Base-by-base conservation (phyloP, 2,888 invertebrate species). In the Ormyrus nitidulus region DNA sequence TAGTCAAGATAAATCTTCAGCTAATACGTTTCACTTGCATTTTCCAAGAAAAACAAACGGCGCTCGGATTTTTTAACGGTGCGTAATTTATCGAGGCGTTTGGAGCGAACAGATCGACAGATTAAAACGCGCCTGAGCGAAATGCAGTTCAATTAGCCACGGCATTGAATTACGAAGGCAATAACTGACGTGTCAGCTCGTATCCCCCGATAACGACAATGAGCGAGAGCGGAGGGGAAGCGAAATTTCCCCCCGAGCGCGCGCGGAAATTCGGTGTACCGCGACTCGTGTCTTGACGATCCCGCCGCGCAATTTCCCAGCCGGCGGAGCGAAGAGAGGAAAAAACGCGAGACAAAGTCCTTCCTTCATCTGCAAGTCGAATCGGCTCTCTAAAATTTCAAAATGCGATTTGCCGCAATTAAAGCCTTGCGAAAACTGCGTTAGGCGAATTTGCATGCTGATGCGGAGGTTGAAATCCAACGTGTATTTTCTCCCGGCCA, bases 131-230 rank as follows among this genome's bases (percentile, higher is more conserved):
- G 84, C 84, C 86, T 85, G 83, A 75, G 69, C 84, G 83, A 84
- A 83, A 80, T 83, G 82, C 85, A 84, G 84, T 86, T 83, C 86
- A 87, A 88, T 88, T 86, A 87, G 84, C 82, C 83, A 79, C 34
- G 34, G 73, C 83, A 86, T 86, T 84, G 85, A 87, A 86, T 88
- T 87, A 87, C 85, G 84, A 84, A 83, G 85, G 83, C 86, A 87
- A 88, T 86, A 34, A 84, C 84, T 78, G 75, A 79, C 69, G 78
- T 34, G 34, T 72, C 81, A 80, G 72, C 77, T 83, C 75, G 82
- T 77, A 83, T 82, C 56, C 71, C 65, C 46, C 72, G 73, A 77
- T 72, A 82, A 69, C 64, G 44, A 65, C 68, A 34, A 49, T 34
- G 11, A 44, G 66, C 70, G 61, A 77, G 76, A 34, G 34, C 34